Conservation (phyloP, 2,797 vertebrate species). For the Iguana delicatissima region DNA sequence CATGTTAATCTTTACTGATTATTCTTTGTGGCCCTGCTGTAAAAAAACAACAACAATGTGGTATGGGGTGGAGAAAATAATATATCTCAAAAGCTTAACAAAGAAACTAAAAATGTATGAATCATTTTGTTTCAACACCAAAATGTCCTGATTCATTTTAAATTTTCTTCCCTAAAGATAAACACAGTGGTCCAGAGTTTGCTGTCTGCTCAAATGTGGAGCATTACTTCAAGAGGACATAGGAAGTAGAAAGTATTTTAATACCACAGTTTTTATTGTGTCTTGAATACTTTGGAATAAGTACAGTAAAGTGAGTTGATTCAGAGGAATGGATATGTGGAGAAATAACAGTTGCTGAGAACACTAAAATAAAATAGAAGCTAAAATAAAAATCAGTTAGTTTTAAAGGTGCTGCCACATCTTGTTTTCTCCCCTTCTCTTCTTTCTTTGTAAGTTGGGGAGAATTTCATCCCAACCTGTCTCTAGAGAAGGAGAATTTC, state of each 20-base stretch:
- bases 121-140: background rate
- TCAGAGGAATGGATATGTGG: background rate
- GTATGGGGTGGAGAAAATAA: background rate
- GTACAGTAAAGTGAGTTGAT: background rate
- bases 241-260: background rate
- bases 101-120: background rate
- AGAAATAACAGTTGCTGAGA: background rate
- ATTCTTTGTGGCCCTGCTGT: conserved; percentile 15
- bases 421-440: too few relatives aligned
- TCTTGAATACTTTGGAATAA: background rate
- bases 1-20: conserved; percentile 8
- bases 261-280: background rate
- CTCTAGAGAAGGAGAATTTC: background rate
- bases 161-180: background rate
- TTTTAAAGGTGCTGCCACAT: too few relatives aligned
- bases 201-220: background rate
- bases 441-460: background rate
- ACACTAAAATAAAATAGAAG: too few relatives aligned
- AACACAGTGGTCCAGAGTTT: background rate
- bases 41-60: background rate
- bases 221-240: background rate
- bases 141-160: background rate
- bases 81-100: accelerated
- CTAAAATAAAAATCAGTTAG: too few relatives aligned
- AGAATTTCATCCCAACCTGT: background rate